Percentiles rank a stretch among this genome's conserved stretches.
These are phyloP conservation scores for Piprites chloris DNA, from an alignment of 2,113 vertebrate genomes.

Conservation along the genomic window DNA sequence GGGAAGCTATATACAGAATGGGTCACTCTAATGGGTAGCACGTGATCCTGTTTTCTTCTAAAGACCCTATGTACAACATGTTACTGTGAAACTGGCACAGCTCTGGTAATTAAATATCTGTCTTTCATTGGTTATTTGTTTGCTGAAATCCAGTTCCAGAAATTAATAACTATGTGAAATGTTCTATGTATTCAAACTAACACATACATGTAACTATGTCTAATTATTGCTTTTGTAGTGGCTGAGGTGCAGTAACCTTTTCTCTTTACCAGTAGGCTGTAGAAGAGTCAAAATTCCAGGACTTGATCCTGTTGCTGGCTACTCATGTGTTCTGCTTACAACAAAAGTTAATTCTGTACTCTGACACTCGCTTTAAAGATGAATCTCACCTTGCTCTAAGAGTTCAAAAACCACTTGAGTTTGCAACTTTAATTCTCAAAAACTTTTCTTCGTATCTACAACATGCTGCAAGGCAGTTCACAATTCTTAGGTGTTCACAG, in stretches of 20 bases:
- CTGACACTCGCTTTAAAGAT: neutral
- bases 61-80: neutral
- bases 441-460: neutral
- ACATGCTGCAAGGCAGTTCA: neutral
- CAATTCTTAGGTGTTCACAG: neutral
- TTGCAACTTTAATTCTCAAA: neutral
- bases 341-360: neutral
- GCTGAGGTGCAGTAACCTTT: fast-evolving
- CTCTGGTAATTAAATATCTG: neutral
- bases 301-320: neutral
- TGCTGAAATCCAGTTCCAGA: neutral
- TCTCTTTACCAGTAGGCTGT: neutral
- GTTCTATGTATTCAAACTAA: neutral
- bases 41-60: neutral
- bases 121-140: neutral
- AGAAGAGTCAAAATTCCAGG: neutral
- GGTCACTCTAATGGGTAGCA: neutral
- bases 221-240: neutral
- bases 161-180: neutral
- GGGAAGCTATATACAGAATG: neutral
- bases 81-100: neutral
- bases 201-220: fast-evolving
- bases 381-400: neutral
- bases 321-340: neutral
- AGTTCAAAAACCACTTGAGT: neutral